Evolutionary conservation across 2,797 vertebrate species (phyloP), one percentile per base, ranked within the genome.

Genomic region (Tenualosa thibaudeaui): DNA sequence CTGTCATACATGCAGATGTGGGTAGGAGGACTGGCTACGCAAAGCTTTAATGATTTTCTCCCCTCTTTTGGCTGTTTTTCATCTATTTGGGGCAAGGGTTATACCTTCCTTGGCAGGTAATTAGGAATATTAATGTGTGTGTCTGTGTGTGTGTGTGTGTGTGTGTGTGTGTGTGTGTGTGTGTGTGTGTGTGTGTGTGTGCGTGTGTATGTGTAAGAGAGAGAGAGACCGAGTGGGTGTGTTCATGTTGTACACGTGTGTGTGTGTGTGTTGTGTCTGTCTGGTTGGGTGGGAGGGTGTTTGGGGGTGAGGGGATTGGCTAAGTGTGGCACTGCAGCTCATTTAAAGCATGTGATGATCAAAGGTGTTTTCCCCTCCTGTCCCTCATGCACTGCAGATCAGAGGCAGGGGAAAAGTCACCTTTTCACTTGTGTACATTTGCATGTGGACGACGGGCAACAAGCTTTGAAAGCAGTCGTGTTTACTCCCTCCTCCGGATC

Each of bases 281-380:
- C 89, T 90, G 54, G 3, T 89, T 93, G 91, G 89, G 90, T 93
- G 91, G 91, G 93, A 94, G 92, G 89, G 89, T 89, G 89, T 85
- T 58, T 86, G 90, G 88, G 89, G 86, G 88, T 89, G 87, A 87
- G 90, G 91, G 91, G 91, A 92, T 90, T 90, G 91, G 90, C 90
- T 93, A 91, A 93, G 92, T 91, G 89, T 91, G 92, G 88, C 89
- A 90, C 93, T 91, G 92, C 90, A 90, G 91, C 91, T 95, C 92
- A 93, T 94, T 95, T 95, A 94, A 91, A 94, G 92, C 92, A 92
- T 94, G 90, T 93, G 92, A 92, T 93, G 94, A 96, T 96, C 94
- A 96, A 95, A 95, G 92, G 92, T 92, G 86, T 68, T 85, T 93
- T 89, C 84, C 75, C 15, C 81, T 2, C 84, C 19, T 91, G 88